Evolutionary conservation across 2,888 invertebrate species (phyloP).

Genomic region (Andrena trimmerana): DNA sequence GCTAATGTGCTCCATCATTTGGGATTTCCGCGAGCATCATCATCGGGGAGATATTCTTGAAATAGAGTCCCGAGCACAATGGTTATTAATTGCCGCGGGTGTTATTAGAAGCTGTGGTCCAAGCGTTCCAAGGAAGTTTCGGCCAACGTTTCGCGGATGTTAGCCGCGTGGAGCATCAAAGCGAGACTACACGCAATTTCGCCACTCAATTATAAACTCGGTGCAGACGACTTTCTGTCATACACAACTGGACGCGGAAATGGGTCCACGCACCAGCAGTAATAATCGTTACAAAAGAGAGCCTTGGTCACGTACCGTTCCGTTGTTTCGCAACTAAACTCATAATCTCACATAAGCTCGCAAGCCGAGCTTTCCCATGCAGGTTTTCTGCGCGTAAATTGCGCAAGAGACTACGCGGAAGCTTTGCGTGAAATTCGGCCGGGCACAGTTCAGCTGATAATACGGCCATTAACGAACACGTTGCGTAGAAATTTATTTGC

Average conservation of each 20-base stretch:
- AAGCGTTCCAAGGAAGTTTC: neutral
- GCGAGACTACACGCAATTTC: slow-evolving; percentile 27
- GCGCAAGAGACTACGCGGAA: slow-evolving; percentile 50
- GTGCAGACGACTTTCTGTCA: slow-evolving; percentile 27
- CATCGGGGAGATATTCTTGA: neutral
- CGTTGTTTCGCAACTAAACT: slow-evolving; percentile 83
- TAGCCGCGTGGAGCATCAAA: neutral
- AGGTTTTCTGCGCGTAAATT: slow-evolving; percentile 69
- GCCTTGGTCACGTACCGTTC: slow-evolving; percentile 58
- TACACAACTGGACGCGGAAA: slow-evolving; percentile 38
- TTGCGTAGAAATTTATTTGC: neutral
- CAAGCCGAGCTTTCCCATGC: slow-evolving; percentile 84
- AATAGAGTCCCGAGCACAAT: slow-evolving; percentile 12
- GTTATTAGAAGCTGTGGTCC: neutral
- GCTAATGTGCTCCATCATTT: slow-evolving; percentile 54
- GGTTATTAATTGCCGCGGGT: slow-evolving; percentile 11
- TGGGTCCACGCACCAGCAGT: slow-evolving; percentile 66
- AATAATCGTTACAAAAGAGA: slow-evolving; percentile 82
- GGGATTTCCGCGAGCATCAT: neutral
- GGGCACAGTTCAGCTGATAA: slow-evolving; percentile 76
- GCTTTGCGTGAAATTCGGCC: slow-evolving; percentile 79
- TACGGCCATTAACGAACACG: slow-evolving; percentile 74
- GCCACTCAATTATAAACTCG: slow-evolving; percentile 45
- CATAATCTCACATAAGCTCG: slow-evolving; percentile 83
- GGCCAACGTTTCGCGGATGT: neutral